A percentile compares a stretch with the other conserved stretches of the same genome.
phyloP scores from a whole-genome alignment of 2,113 vertebrate species.

The Triplophysa dalaica region DNA sequence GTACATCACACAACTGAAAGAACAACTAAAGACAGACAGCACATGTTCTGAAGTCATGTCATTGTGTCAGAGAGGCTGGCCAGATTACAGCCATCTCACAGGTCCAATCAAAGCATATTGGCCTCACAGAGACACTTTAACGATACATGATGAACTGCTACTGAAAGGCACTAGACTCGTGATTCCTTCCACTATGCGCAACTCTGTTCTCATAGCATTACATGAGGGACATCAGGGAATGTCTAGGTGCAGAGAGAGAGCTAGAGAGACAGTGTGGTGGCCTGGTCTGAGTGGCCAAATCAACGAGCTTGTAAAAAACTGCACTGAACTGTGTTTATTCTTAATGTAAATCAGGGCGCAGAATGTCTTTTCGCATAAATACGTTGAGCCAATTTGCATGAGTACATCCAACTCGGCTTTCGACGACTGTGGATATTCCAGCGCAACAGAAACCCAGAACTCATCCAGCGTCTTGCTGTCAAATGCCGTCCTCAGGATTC shows the following conservation, averaged over 20 bases:
- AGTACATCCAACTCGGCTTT: no score
- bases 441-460: no score
- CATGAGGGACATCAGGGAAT: not conserved
- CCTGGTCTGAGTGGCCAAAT: slow-evolving; percentile 15
- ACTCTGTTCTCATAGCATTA: not conserved
- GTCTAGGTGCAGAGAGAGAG: not conserved
- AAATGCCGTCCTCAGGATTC: no score
- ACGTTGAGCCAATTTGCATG: no score
- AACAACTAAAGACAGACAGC: slow-evolving; percentile 20
- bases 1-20: not conserved
- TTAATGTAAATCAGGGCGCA: no score
- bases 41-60: slow-evolving; percentile 9
- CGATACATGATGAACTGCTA: not conserved
- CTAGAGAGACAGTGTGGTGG: slow-evolving; percentile 25
- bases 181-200: not conserved
- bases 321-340: no score
- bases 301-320: slow-evolving; percentile 11
- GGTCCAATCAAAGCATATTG: not conserved
- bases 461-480: no score
- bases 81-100: not conserved
- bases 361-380: no score
- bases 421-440: no score
- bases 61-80: slow-evolving; percentile 28
- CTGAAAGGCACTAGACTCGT: slow-evolving; percentile 22
- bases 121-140: not conserved